These are phyloP conservation scores for Cephalopholis sonnerati DNA, from an alignment of 2,113 vertebrate species.

Conservation along the genomic window DNA sequence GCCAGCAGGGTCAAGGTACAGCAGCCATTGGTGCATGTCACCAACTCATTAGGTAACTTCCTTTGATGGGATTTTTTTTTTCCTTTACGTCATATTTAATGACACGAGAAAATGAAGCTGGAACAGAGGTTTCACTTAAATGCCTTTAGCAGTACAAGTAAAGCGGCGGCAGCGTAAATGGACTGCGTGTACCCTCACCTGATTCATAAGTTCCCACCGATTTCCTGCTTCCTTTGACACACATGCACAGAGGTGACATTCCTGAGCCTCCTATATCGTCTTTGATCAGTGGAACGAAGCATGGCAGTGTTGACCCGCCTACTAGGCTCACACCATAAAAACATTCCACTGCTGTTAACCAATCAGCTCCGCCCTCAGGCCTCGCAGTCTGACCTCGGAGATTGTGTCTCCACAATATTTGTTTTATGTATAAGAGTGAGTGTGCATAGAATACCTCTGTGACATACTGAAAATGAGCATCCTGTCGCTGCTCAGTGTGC, in stretches of 20 bases:
- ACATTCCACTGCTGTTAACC: constrained; percentile 68
- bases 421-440: not conserved
- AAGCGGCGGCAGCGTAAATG: not conserved
- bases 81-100: constrained; percentile 36
- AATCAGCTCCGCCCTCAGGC: constrained; percentile 50
- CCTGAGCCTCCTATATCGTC: constrained; percentile 56
- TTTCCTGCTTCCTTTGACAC: constrained; percentile 6
- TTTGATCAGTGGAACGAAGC: constrained; percentile 62
- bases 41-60: constrained; percentile 16
- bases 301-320: constrained; percentile 32
- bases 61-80: constrained; percentile 15
- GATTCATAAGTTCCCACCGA: not conserved
- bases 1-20: constrained; percentile 62
- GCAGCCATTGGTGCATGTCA: constrained; percentile 42
- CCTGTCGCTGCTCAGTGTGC: not conserved
- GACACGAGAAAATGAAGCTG: not conserved
- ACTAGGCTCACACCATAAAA: constrained; percentile 63
- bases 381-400: constrained; percentile 20
- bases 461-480: not conserved
- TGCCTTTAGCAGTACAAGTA: not conserved
- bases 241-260: constrained; percentile 54
- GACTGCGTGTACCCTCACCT: not conserved
- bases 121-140: not conserved
- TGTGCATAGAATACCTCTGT: not conserved
- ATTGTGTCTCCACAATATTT: not conserved